Percentiles rank a stretch among this genome's conserved stretches.
These are phyloP conservation scores for Metopia argyrocephala DNA, from an alignment of 2,888 invertebrate genomes.

Conservation along the genomic window DNA sequence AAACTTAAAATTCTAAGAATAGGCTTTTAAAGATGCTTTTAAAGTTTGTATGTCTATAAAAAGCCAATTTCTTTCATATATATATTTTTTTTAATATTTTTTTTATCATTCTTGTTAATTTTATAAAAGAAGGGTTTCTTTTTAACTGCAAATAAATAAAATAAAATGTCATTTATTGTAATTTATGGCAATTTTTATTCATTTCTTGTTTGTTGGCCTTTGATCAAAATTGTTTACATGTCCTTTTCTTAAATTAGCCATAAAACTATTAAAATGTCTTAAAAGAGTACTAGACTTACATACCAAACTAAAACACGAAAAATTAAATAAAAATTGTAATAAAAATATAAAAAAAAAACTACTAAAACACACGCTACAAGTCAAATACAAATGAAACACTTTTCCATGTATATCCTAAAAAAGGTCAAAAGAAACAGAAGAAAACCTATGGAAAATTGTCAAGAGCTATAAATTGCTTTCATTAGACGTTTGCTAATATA, in stretches of 20 bases:
- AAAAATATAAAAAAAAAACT: neutral
- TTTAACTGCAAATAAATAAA: slow-evolving; percentile 13
- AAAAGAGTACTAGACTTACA: slow-evolving; percentile 33
- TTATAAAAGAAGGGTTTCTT: slow-evolving; percentile 9
- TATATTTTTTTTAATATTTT: neutral
- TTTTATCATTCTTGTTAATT: neutral
- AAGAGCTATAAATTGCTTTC: slow-evolving; percentile 61
- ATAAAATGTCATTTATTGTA: slow-evolving; percentile 49
- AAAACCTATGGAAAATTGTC: slow-evolving; percentile 48
- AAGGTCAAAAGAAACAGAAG: too few relatives aligned
- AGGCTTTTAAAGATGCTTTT: slow-evolving; percentile 16
- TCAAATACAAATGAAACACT: neutral
- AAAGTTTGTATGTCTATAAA: neutral
- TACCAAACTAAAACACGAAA: slow-evolving; percentile 11
- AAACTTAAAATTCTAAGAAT: neutral
- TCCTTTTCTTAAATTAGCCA: slow-evolving; percentile 64
- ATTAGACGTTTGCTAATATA: slow-evolving; percentile 52
- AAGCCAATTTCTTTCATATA: neutral
- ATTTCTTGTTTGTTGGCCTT: slow-evolving; percentile 56
- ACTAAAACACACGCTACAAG: neutral
- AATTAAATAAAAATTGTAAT: slow-evolving; percentile 1
- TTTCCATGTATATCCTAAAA: slow-evolving; percentile 16
- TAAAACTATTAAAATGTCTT: slow-evolving; percentile 63
- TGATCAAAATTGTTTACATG: slow-evolving; percentile 64
- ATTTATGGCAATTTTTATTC: slow-evolving; percentile 52